A percentile compares a stretch with the other conserved stretches of the same genome.
Evolutionary conservation across 2,797 vertebrate species (phyloP).

Genomic region (Tachyglossus aculeatus): DNA sequence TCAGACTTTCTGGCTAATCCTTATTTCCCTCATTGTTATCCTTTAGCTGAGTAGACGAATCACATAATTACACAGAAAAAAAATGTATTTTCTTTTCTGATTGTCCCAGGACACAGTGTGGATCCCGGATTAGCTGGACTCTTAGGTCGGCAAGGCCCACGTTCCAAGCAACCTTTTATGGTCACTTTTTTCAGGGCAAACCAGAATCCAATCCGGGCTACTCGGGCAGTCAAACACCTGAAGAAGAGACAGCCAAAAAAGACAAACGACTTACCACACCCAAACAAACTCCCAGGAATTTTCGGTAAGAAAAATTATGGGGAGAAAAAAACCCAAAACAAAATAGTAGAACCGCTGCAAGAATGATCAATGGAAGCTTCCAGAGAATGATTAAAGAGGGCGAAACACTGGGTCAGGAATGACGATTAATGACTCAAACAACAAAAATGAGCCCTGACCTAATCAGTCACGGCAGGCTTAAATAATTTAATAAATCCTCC

Average conservation of each 20-base stretch:
- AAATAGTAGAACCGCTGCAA: too few species aligned
- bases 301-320: constrained; percentile 88
- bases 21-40: not conserved
- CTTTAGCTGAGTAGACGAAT: not conserved
- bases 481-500: too few species aligned
- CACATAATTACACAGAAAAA: not conserved
- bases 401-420: too few species aligned
- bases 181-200: constrained; percentile 94
- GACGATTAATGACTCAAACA: too few species aligned
- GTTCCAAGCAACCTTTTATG: constrained; percentile 95
- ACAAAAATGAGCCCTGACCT: too few species aligned
- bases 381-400: too few species aligned
- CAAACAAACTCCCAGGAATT: constrained; percentile 80
- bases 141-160: constrained; percentile 86
- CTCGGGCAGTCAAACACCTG: constrained; percentile 78
- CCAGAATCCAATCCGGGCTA: constrained; percentile 76
- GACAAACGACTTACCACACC: constrained; percentile 81
- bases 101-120: constrained; percentile 82
- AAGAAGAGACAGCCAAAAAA: constrained; percentile 75
- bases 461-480: too few species aligned
- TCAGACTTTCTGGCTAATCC: too few species aligned
- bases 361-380: too few species aligned
- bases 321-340: too few species aligned
- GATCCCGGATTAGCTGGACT: constrained; percentile 88
- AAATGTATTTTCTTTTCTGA: not conserved